Base-by-base conservation (phyloP, 2,888 invertebrate genomes). In the Tetranychus truncatus region DNA sequence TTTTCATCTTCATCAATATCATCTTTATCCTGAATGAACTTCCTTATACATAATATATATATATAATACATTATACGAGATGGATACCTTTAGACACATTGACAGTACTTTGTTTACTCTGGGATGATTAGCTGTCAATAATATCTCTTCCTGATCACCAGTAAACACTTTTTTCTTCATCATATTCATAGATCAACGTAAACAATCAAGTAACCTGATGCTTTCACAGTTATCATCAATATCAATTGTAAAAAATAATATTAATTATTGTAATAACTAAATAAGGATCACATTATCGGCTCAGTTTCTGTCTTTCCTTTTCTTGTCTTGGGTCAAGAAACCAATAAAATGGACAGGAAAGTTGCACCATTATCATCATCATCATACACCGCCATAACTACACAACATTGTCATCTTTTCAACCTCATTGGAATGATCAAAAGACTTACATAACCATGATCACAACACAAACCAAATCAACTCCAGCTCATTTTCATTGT, bases 71-170 rank as follows among this genome's bases (percentile, higher is more conserved):
- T 15, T 15, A 34, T 34, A 34, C 6, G 11, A 55, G 55, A 55
- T 55, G 55, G 55, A 55, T 55, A 55, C 55, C 55, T 55, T 55
- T 55, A 55, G 55, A 55, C 55, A 55, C 55, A 55, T 55, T 55
- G 55, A 55, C 55, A 55, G 55, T 55, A 55, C 55, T 55, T 55
- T 55, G 55, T 55, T 55, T 55, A 55, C 55, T 55, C 15, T 55
- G 55, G 9, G 55, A 55, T 55, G 55, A 55, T 55, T 55, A 55
- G 55, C 15, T 55, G 55, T 55, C 55, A 55, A 55, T 34, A 34
- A 34, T 34, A 34, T 34, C 34, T 34, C 34, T 34, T 34, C 34
- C 34, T 34, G 4, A 34, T 34, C 34, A 34, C 34, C 55, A 55
- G 9, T 9, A 55, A 55, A 55, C 9, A 7, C 9, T 55, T 55